Percentiles rank a stretch among this genome's conserved stretches.
Conservation (phyloP, 2,113 vertebrate species). For the Chamaea fasciata region DNA sequence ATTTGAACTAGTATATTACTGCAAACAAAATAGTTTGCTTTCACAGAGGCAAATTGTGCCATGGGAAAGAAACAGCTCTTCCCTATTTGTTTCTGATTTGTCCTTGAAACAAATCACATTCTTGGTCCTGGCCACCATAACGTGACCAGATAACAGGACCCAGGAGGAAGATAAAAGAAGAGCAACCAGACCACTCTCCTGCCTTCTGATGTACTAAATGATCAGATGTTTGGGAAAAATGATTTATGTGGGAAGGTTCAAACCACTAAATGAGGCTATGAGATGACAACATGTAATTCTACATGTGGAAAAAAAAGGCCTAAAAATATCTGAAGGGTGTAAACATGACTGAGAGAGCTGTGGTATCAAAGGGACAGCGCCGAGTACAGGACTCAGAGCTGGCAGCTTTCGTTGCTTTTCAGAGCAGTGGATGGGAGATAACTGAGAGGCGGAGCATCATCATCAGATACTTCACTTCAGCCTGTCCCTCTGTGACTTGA, state of each 20-base stretch:
- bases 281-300: constrained; percentile 14
- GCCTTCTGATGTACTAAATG: constrained; percentile 21
- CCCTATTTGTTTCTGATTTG: neutral
- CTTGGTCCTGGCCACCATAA: neutral
- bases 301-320: neutral
- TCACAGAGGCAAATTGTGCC: neutral
- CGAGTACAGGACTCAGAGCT: neutral
- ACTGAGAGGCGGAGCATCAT: neutral
- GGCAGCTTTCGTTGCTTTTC: neutral
- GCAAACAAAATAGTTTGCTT: neutral
- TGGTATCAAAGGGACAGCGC: neutral
- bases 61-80: neutral
- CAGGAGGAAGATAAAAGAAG: neutral
- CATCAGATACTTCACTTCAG: neutral
- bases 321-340: constrained; percentile 59
- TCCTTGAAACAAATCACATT: neutral
- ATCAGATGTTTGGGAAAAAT: constrained; percentile 15
- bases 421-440: neutral
- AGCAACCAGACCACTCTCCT: neutral
- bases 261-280: neutral
- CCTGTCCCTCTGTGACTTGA: neutral
- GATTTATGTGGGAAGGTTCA: constrained; percentile 46
- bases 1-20: neutral
- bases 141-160: neutral
- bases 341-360: constrained; percentile 45